phyloP scores from a whole-genome alignment of 2,113 vertebrate species.

The Eulacestoma nigropectus region DNA sequence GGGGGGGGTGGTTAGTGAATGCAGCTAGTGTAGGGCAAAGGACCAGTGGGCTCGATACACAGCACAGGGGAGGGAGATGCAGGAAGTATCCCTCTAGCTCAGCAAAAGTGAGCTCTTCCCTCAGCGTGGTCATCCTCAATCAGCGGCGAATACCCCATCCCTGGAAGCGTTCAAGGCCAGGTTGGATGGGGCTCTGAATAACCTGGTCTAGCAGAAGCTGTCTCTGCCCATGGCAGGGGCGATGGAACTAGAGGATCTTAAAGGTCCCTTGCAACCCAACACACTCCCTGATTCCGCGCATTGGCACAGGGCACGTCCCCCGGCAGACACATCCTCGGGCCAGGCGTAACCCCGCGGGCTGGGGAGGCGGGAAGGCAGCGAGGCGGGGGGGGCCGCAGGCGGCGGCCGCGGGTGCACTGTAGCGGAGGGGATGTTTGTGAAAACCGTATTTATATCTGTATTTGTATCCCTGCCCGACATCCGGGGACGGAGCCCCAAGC shows the following conservation, averaged over 20 bases:
- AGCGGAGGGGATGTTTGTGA: neutral
- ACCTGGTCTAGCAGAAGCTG: neutral
- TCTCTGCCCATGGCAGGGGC: neutral
- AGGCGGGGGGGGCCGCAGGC: too few relatives aligned
- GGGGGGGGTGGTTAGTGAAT: neutral
- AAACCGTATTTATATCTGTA: neutral
- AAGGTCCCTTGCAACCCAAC: neutral
- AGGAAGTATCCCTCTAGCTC: neutral
- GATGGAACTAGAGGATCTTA: neutral
- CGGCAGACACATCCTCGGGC: rapidly evolving
- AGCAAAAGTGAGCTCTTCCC: neutral
- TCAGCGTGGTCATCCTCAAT: rapidly evolving
- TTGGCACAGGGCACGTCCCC: neutral
- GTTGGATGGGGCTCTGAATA: neutral
- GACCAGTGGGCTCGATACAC: rapidly evolving
- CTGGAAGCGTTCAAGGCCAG: neutral
- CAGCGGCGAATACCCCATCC: neutral
- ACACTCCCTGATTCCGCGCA: neutral
- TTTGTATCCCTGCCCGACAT: neutral
- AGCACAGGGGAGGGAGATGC: neutral
- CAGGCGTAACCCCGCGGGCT: neutral
- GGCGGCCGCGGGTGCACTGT: rapidly evolving
- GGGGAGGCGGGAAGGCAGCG: too few relatives aligned
- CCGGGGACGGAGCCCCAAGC: too few relatives aligned
- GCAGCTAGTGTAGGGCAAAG: neutral